A percentile compares a stretch with the other conserved stretches of the same genome.
phyloP scores from a whole-genome alignment of 2,113 vertebrate genomes.

The Trichechus manatus region DNA sequence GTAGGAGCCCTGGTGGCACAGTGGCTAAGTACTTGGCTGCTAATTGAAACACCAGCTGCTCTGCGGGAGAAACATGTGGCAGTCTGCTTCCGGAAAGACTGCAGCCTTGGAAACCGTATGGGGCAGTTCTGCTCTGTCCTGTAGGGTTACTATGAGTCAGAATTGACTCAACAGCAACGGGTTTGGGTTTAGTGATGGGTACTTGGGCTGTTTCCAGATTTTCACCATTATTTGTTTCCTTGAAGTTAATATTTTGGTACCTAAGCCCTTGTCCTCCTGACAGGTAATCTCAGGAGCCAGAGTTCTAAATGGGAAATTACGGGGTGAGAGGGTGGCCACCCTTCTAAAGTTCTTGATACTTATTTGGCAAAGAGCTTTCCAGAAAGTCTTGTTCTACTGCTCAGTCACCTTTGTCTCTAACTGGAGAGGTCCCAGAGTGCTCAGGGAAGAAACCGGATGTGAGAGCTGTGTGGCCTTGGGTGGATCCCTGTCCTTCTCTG shows the following conservation, averaged over 20 bases:
- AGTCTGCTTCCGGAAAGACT: too few species aligned
- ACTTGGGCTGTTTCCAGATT: neutral
- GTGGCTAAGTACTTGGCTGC: too few species aligned
- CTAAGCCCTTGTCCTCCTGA: neutral
- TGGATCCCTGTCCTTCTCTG: neutral
- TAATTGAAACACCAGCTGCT: too few species aligned
- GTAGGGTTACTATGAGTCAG: neutral
- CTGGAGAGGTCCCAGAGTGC: neutral
- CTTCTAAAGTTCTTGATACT: neutral
- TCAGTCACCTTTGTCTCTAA: conserved; percentile 46
- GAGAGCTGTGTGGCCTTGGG: neutral
- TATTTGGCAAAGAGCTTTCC: conserved; percentile 50
- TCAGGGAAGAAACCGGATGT: neutral
- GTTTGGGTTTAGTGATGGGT: neutral
- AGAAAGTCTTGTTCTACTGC: conserved; percentile 64
- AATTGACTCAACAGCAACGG: neutral
- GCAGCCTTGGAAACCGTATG: neutral
- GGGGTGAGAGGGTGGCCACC: neutral
- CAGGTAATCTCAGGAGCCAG: neutral
- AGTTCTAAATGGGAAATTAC: neutral
- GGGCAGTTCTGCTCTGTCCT: neutral
- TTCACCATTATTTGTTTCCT: neutral
- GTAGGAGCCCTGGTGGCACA: too few species aligned
- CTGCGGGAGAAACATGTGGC: too few species aligned
- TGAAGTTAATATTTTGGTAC: neutral